phyloP scores from a whole-genome alignment of 2,797 vertebrate genomes.

The Phrynocephalus forsythii region DNA sequence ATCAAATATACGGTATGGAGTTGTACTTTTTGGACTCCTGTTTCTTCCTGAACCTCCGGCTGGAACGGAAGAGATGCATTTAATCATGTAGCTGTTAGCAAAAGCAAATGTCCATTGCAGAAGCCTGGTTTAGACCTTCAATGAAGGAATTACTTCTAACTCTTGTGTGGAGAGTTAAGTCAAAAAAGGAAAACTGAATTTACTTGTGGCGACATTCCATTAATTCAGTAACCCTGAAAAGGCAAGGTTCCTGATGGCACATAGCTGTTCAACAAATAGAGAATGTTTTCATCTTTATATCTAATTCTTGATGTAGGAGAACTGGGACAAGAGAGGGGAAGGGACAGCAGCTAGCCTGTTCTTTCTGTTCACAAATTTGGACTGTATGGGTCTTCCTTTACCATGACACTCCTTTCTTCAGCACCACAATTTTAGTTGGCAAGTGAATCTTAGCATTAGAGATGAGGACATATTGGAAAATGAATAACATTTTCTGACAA shows the following conservation, averaged over 20 bases:
- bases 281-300: too few relatives aligned
- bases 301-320: too few relatives aligned
- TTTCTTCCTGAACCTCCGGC: background rate
- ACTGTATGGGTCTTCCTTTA: background rate
- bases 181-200: background rate
- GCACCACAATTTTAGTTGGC: background rate
- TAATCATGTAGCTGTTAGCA: rapidly evolving
- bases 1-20: background rate
- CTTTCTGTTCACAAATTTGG: too few relatives aligned
- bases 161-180: too few relatives aligned
- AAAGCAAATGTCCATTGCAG: background rate
- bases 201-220: background rate
- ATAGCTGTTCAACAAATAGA: too few relatives aligned
- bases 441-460: background rate
- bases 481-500: too few relatives aligned
- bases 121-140: background rate
- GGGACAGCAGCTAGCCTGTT: too few relatives aligned
- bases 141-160: too few relatives aligned
- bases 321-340: too few relatives aligned
- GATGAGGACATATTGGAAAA: too few relatives aligned
- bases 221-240: too few relatives aligned
- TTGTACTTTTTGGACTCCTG: rapidly evolving
- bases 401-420: background rate
- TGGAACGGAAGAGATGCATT: background rate
- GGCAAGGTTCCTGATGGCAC: too few relatives aligned